phyloP scores from a whole-genome alignment of 2,888 invertebrate genomes.

The Lochmaea crataegi region DNA sequence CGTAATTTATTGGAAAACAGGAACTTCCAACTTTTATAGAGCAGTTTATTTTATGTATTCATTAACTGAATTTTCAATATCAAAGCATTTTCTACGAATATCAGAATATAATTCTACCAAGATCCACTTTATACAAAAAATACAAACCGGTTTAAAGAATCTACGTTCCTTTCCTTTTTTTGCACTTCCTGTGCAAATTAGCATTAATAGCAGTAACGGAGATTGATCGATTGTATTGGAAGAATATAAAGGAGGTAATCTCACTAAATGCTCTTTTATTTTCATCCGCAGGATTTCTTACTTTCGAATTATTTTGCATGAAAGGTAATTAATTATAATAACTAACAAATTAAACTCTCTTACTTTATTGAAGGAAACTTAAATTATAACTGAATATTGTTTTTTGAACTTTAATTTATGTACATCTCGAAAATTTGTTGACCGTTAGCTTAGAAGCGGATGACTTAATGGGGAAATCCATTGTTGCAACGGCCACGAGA shows the following conservation, averaged over 20 bases:
- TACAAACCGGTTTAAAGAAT: neutral
- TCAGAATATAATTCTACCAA: neutral
- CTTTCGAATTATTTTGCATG: neutral
- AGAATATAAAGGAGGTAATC: neutral
- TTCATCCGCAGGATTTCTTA: neutral
- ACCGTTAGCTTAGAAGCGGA: no score
- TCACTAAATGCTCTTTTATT: neutral
- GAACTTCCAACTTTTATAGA: no score
- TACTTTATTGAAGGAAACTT: neutral
- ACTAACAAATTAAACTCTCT: neutral
- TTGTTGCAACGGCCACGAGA: no score
- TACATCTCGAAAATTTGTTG: no score
- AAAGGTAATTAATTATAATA: neutral
- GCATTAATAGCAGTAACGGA: neutral
- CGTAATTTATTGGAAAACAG: no score
- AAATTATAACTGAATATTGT: neutral
- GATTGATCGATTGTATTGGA: conserved; percentile 7
- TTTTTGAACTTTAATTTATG: neutral
- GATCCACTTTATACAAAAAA: neutral
- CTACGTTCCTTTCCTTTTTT: neutral
- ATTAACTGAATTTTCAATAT: neutral
- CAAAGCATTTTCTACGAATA: neutral
- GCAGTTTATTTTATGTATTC: neutral
- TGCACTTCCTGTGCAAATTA: neutral
- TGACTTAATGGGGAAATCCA: no score